phyloP scores from a whole-genome alignment of 2,797 vertebrate genomes.

The Neostethus bicornis region DNA sequence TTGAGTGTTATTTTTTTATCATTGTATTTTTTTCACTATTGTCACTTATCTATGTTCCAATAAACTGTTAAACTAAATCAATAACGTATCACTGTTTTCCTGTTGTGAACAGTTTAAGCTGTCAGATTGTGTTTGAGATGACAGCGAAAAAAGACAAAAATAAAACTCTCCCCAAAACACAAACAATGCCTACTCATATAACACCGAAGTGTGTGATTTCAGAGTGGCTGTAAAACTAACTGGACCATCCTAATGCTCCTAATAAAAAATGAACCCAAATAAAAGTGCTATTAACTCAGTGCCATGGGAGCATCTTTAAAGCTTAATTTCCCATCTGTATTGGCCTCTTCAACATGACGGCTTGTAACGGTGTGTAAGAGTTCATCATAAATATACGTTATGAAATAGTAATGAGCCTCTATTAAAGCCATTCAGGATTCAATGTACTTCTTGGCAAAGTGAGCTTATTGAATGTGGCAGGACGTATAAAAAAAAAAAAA shows the following conservation, averaged over 20 bases:
- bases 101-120: conserved; percentile 36
- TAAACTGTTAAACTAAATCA: too few species aligned
- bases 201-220: conserved; percentile 6
- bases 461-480: conserved; percentile 5
- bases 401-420: conserved; percentile 31
- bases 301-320: conserved; percentile 12
- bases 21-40: too few species aligned
- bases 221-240: conserved; percentile 6
- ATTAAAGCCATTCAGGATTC: conserved; percentile 7
- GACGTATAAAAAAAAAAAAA: conserved; percentile 9
- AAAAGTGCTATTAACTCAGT: conserved; percentile 4
- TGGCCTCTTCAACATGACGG: conserved; percentile 5
- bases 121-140: conserved; percentile 26
- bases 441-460: conserved; percentile 7
- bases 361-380: conserved; percentile 12
- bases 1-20: too few species aligned
- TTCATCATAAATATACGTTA: conserved; percentile 26
- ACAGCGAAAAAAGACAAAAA: conserved; percentile 15
- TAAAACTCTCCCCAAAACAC: background rate
- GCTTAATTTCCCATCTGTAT: conserved; percentile 1
- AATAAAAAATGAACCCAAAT: conserved; percentile 8
- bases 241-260: conserved; percentile 6
- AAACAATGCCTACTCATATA: conserved; percentile 2
- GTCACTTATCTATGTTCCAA: too few species aligned
- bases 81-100: conserved; percentile 25